These are phyloP conservation scores for Pseudochirops corinnae DNA, from an alignment of 2,797 vertebrate genomes.

Conservation along the genomic window DNA sequence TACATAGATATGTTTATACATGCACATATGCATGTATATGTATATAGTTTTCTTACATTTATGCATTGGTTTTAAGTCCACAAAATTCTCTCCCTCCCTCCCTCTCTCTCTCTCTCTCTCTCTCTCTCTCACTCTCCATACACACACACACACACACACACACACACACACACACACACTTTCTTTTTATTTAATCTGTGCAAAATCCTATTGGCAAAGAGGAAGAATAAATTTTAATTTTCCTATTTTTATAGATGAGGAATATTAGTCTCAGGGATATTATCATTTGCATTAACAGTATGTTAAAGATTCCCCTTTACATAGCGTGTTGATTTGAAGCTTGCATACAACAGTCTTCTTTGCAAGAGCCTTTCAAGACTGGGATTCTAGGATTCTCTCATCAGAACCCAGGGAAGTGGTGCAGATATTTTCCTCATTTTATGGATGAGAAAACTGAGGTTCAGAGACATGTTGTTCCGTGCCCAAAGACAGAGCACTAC, in stretches of 20 bases:
- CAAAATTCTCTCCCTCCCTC: background rate
- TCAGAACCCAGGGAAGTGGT: background rate
- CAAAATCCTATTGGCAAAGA: background rate
- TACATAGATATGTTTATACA: background rate
- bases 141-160: too few relatives aligned
- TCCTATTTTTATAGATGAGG: background rate
- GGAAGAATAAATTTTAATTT: background rate
- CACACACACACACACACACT: too few relatives aligned
- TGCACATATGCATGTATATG: background rate
- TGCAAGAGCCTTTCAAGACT: background rate
- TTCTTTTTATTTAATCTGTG: background rate
- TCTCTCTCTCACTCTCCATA: too few relatives aligned
- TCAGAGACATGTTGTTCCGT: background rate
- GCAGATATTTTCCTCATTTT: background rate
- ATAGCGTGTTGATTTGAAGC: background rate
- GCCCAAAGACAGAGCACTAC: background rate
- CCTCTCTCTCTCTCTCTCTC: too few relatives aligned
- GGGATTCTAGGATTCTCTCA: background rate
- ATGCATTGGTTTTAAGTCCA: background rate
- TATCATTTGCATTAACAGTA: background rate
- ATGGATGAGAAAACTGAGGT: background rate
- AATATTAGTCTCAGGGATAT: background rate
- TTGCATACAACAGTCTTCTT: background rate
- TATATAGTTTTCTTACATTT: background rate
- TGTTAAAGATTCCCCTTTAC: background rate